Evolutionary conservation across 2,888 invertebrate genomes (phyloP).

Genomic region (Tiphia femorata): DNA sequence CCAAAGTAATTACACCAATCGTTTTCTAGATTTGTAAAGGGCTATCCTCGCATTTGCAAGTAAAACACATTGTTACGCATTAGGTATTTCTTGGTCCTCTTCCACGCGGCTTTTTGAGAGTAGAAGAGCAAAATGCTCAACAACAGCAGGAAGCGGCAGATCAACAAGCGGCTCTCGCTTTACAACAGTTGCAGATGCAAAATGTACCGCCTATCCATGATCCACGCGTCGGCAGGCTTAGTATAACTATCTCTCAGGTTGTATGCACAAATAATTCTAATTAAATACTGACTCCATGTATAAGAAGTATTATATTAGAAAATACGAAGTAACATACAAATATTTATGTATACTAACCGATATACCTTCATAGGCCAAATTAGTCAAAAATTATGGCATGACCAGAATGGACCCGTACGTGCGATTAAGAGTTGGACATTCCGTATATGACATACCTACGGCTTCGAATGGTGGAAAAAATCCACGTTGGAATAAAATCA

Average conservation of each 20-base stretch:
- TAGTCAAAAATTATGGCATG: constrained; percentile 94
- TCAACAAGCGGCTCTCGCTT: constrained; percentile 81
- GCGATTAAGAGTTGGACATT: constrained; percentile 91
- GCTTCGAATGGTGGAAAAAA: constrained; percentile 95
- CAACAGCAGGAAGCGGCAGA: constrained; percentile 82
- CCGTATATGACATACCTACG: constrained; percentile 95
- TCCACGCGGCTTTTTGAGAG: constrained; percentile 81
- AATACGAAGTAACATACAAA: not conserved
- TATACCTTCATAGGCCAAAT: constrained; percentile 76
- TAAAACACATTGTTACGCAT: constrained; percentile 16
- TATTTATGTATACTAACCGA: constrained; percentile 9
- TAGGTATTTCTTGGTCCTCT: constrained; percentile 85
- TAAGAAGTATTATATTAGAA: not conserved
- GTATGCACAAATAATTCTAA: constrained; percentile 3
- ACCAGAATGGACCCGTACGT: constrained; percentile 98
- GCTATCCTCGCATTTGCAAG: not conserved
- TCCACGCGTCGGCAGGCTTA: constrained; percentile 78
- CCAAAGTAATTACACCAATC: not conserved
- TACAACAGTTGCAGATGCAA: constrained; percentile 76
- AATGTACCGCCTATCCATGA: constrained; percentile 70
- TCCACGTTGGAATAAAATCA: constrained; percentile 95
- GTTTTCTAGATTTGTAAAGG: not conserved
- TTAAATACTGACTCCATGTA: not conserved
- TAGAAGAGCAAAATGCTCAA: constrained; percentile 72
- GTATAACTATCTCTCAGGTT: constrained; percentile 88